Base-by-base conservation (phyloP, 2,797 vertebrate genomes). In the Lepus townsendii region DNA sequence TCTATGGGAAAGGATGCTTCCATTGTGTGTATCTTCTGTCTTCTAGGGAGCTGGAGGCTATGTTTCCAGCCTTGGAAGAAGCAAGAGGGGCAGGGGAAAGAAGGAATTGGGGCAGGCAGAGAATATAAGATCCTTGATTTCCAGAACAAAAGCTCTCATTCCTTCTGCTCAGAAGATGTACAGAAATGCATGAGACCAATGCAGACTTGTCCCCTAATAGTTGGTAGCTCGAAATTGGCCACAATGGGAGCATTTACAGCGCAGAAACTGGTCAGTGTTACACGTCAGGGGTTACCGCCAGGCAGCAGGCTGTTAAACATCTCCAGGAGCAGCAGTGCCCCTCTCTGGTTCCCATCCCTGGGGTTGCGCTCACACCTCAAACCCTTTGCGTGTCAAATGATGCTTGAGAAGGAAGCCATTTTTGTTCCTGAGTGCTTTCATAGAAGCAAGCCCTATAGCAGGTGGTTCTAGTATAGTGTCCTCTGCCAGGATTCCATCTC, bases 221-320 rank as follows among this genome's bases (percentile, higher is more conserved):
- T n/a, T n/a, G 19, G 60, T 65, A 88, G 71, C n/a, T 84, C 73
- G 32, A 90, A 90, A 83, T 30, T 83, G 73, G 50, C 78, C 52
- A 10, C 1, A 0, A 35, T n/a, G 17, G 35, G 17, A 38, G 20
- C 71, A 69, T 90, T 95, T 92, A 84, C 4, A 83, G 32, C 65
- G n/a, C 16, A 76, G 82, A 62, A 68, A 95, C 11, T 20, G 85
- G n/a, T 57, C 91, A 91, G 63, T 62, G n/a, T 60, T 90, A 50
- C 63, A 86, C n/a, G 54, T 63, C 12, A 68, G 66, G 17, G 16
- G 3, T 68, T 57, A n/a, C 19, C 17, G 9, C 3, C 5, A 68
- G 32, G 77, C 27, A 69, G 38, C 10, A 32, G 22, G 12, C 52
- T 32, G 63, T 54, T 77, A 71, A 57, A 75, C 27, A 50, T 78